Base-by-base conservation (phyloP, 2,888 invertebrate genomes). In the Drosophila formosana region DNA sequence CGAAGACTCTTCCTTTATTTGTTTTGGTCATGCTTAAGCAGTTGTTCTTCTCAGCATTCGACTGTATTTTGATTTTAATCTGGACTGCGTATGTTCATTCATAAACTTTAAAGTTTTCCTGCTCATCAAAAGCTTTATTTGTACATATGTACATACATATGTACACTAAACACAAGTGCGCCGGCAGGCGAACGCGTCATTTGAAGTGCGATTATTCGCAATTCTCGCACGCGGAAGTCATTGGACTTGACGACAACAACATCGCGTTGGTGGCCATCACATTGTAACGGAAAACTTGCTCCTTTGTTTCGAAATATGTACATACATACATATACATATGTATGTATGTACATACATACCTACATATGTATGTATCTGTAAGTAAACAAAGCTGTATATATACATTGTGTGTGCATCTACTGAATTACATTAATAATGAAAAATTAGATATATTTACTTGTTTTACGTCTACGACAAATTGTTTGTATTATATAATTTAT, bases 171-270 rank as follows among this genome's bases (percentile, higher is more conserved):
- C 46, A 56, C 61, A 68, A 65, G 62, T 75, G 66, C 67, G 56
- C 8, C 55, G 26, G 63, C 43, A 46, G 46, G 26, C 52, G 34
- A 23, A 25, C 45, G n/a, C 57, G 53, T 57, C 61, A 57, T 58
- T 71, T 71, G 45, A 58, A 58, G 65, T 39, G 56, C 70, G 70
- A 81, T 76, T 74, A 71, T 76, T 56, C 65, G 72, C 72, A 66
- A 72, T 74, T 69, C 56, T 79, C 60, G 65, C 66, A 82, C 62
- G 65, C 82, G 84, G 85, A 84, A 82, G 80, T 84, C 77, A 67
- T 83, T 67, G 63, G 52, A 75, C 82, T 66, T 49, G 58, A 62
- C 65, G 72, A 56, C 57, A 73, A 60, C 56, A 75, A 57, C 57
- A 71, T 72, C 70, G 68, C 77, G 51, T 70, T 83, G 83, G 78